phyloP scores from a whole-genome alignment of 2,888 invertebrate genomes.

The Hofmannophila pseudospretella region DNA sequence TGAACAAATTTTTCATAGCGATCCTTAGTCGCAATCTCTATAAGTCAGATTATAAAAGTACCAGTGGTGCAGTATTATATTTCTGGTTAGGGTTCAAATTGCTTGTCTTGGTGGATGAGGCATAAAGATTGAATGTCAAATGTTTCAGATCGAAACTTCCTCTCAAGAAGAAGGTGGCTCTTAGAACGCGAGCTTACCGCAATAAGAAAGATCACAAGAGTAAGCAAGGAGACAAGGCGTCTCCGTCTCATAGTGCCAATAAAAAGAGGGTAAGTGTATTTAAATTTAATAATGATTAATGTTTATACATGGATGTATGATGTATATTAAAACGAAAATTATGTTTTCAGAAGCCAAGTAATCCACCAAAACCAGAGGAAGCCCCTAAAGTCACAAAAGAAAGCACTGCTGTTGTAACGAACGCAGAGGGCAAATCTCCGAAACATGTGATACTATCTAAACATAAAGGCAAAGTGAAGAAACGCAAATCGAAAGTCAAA shows the following conservation, averaged over 20 bases:
- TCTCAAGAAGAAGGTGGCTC: slow-evolving; percentile 88
- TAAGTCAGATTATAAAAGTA: too few species aligned
- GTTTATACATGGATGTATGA: background rate
- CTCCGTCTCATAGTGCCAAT: slow-evolving; percentile 60
- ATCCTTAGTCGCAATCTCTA: too few species aligned
- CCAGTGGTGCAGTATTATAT: too few species aligned
- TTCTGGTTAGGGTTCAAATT: too few species aligned
- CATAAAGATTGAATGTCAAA: too few species aligned
- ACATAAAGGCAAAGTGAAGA: slow-evolving; percentile 68
- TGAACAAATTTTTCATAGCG: too few species aligned
- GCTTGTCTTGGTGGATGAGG: too few species aligned
- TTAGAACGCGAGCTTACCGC: slow-evolving; percentile 78
- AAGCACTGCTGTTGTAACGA: slow-evolving; percentile 57
- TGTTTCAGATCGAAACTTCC: slow-evolving; percentile 90
- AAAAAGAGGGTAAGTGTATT: slow-evolving; percentile 64
- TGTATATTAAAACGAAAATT: slow-evolving; percentile 3
- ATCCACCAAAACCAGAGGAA: slow-evolving; percentile 52
- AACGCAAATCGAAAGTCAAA: slow-evolving; percentile 77
- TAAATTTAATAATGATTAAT: background rate
- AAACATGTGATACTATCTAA: slow-evolving; percentile 72
- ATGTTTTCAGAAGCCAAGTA: slow-evolving; percentile 53
- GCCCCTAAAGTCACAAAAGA: slow-evolving; percentile 58
- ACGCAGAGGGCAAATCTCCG: slow-evolving; percentile 76
- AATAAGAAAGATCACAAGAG: slow-evolving; percentile 69
- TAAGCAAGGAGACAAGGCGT: slow-evolving; percentile 60